Conservation (phyloP, 2,888 invertebrate genomes). For the Andrena chrysosceles region DNA sequence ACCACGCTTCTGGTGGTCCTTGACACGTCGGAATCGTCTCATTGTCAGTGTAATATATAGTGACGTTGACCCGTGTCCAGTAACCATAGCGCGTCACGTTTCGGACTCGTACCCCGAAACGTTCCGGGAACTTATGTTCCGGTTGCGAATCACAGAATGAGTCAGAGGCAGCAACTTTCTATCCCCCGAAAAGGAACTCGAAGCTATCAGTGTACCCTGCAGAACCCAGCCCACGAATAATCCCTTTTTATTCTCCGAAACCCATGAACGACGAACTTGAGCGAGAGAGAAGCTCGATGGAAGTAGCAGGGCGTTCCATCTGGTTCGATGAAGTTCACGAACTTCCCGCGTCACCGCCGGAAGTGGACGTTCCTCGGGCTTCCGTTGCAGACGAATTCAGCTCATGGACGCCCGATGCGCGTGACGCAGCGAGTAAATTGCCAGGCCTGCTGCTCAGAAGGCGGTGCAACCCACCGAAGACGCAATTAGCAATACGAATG, state of each 20-base stretch:
- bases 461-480: conserved; percentile 74
- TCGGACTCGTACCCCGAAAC: neutral
- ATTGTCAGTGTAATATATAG: conserved; percentile 42
- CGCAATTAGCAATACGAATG: conserved; percentile 78
- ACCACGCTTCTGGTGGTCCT: conserved; percentile 44
- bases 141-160: conserved; percentile 32
- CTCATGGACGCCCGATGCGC: conserved; percentile 77
- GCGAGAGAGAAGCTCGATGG: neutral
- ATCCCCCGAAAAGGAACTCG: neutral
- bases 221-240: neutral
- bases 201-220: neutral
- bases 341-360: conserved; percentile 51
- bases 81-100: conserved; percentile 33
- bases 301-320: neutral
- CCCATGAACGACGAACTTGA: too few relatives aligned
- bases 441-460: conserved; percentile 76
- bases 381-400: conserved; percentile 76
- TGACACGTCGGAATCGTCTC: conserved; percentile 57
- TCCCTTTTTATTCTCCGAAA: too few relatives aligned
- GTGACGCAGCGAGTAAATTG: conserved; percentile 77
- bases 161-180: conserved; percentile 30
- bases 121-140: conserved; percentile 11
- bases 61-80: conserved; percentile 54
- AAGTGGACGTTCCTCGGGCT: conserved; percentile 65
- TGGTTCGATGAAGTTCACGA: conserved; percentile 31